Conservation (phyloP, 2,888 invertebrate species). For the Chromoteleia sp. region DNA sequence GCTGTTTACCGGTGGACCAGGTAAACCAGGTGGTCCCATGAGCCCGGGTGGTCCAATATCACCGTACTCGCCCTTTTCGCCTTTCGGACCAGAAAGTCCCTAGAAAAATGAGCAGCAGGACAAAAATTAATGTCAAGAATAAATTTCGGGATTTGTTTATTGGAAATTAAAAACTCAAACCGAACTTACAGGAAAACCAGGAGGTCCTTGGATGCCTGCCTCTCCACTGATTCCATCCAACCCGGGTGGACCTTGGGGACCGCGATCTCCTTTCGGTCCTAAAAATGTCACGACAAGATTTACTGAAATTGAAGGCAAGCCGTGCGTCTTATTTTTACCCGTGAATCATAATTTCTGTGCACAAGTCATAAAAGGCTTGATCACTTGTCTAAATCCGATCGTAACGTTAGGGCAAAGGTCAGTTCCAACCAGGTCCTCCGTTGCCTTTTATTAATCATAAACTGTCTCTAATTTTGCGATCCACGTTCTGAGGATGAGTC, state of each 20-base stretch:
- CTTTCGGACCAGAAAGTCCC: conserved; percentile 94
- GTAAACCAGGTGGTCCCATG: conserved; percentile 95
- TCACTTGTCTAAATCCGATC: conserved; percentile 55
- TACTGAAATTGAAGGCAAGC: conserved; percentile 10
- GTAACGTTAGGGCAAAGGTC: conserved; percentile 75
- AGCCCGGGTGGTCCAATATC: conserved; percentile 97
- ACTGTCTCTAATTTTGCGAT: conserved; percentile 19
- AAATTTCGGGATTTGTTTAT: no score
- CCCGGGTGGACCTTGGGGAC: conserved; percentile 91
- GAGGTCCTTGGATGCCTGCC: conserved; percentile 94
- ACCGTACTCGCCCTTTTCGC: conserved; percentile 94
- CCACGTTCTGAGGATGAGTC: conserved; percentile 66
- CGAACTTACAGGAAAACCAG: conserved; percentile 90
- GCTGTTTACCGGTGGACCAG: conserved; percentile 86
- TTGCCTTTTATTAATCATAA: conserved; percentile 65
- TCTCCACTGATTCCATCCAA: conserved; percentile 91
- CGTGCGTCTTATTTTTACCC: conserved; percentile 25
- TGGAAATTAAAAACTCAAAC: neutral
- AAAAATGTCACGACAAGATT: conserved; percentile 72
- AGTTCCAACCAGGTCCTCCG: conserved; percentile 83
- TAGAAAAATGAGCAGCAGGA: conserved; percentile 76
- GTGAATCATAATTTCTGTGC: conserved; percentile 25
- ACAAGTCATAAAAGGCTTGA: conserved; percentile 44
- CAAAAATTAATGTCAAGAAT: no score
- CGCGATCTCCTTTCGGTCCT: conserved; percentile 91